phyloP scores from a whole-genome alignment of 2,113 vertebrate species.

The Lanius collurio region DNA sequence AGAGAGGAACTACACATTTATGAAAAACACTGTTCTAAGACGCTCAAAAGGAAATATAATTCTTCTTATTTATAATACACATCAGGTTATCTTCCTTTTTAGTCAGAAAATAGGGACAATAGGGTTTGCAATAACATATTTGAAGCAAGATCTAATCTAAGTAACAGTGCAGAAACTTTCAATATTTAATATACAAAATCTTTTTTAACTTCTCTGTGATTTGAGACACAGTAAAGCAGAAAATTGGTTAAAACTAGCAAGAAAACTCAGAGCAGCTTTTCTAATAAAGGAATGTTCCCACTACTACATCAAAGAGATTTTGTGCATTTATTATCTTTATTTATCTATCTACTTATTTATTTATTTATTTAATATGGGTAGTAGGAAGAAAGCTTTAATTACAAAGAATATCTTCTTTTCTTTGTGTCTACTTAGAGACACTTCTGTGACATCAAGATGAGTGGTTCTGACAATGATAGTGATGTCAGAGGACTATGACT shows the following conservation, averaged over 20 bases:
- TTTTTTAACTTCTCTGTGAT: not conserved
- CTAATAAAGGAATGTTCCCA: not conserved
- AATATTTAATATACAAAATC: not conserved
- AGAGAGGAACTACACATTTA: fast-evolving
- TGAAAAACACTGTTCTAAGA: not conserved
- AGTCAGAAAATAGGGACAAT: not conserved
- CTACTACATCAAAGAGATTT: not conserved
- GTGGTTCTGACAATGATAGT: not conserved
- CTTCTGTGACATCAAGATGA: not conserved
- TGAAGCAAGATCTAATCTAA: not conserved
- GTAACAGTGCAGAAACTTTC: not conserved
- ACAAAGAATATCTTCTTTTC: not conserved
- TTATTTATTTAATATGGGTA: no score
- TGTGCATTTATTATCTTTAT: not conserved
- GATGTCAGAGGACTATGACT: not conserved
- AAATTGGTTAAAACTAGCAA: not conserved
- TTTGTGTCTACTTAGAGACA: not conserved
- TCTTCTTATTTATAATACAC: not conserved
- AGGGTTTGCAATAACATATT: not conserved
- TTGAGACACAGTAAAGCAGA: not conserved
- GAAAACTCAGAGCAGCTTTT: not conserved
- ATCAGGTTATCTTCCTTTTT: not conserved
- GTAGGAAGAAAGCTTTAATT: not conserved
- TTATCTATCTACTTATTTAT: not conserved
- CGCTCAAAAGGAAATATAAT: not conserved